phyloP scores from a whole-genome alignment of 2,888 invertebrate genomes.

The Drosophila demipolita region DNA sequence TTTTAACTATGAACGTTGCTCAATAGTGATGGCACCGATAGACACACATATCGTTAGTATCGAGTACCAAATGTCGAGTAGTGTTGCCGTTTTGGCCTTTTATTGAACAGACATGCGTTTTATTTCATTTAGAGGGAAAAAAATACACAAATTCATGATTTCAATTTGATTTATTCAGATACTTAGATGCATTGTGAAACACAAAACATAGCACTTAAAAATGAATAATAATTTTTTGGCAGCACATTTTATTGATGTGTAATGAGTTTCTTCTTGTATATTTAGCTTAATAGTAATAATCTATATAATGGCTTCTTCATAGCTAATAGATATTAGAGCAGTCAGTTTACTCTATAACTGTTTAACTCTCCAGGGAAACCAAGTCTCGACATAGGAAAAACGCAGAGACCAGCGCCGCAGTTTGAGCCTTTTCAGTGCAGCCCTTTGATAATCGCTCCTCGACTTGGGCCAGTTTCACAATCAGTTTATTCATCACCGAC shows the following conservation, averaged over 20 bases:
- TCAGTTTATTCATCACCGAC: slow-evolving; percentile 90
- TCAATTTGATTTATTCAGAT: background rate
- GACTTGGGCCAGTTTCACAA: slow-evolving; percentile 95
- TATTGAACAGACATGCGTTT: background rate
- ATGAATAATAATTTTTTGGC: background rate
- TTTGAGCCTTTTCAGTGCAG: slow-evolving; percentile 95
- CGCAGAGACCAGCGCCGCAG: slow-evolving; percentile 94
- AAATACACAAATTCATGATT: background rate
- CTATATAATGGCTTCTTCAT: slow-evolving; percentile 9
- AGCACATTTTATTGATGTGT: background rate
- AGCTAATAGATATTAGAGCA: background rate
- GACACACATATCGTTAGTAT: slow-evolving; percentile 1
- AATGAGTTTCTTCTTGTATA: background rate
- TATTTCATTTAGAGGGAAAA: background rate
- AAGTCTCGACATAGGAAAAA: slow-evolving; percentile 91
- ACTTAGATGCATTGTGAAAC: background rate
- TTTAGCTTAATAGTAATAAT: background rate
- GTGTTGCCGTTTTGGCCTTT: background rate
- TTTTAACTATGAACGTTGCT: slow-evolving; percentile 4
- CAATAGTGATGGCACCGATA: slow-evolving; percentile 19
- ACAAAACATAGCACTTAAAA: background rate
- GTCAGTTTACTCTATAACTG: background rate
- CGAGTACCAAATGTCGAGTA: background rate
- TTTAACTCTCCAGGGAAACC: slow-evolving; percentile 81
- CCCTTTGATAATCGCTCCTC: slow-evolving; percentile 95